Evolutionary conservation across 1,140 invertebrate species (phyloP), one percentile per base, ranked within the genome.

Genomic region (Drosophila littoralis): DNA sequence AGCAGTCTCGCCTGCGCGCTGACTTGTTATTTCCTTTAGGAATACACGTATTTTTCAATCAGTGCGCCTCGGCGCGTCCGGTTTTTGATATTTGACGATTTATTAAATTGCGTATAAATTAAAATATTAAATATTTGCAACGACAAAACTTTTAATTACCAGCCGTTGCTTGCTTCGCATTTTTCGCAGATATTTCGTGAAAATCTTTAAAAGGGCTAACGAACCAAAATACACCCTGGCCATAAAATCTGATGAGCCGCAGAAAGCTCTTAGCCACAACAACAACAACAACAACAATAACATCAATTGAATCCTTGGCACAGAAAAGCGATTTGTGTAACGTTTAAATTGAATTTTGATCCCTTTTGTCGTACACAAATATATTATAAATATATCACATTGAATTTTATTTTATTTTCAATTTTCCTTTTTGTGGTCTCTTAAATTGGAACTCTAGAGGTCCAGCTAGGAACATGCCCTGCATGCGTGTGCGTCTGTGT

Each of bases 21-120:
- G n/a, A 33, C 28, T 51, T 51, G n/a, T 51, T n/a, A 13, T 13
- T 51, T 51, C 32, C 15, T 8, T 32, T n/a, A 13, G 7, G 13
- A 13, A 51, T n/a, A 35, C 32, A 13, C 50, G 50, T 35, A 51
- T 59, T 76, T 67, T 51, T 72, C 83, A 86, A 88, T 88, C 83
- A 88, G 58, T 88, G 84, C 81, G 60, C 42, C 65, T 46, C 40
- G 2, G 6, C 35, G 60, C 71, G 63, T 73, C 33, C 57, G 38
- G 61, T 67, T 67, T 72, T 72, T 67, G 79, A 64, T 66, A 69
- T 69, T 77, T 79, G 35, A 70, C 80, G 80, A 89, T 89, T 89
- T 89, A 89, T 89, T 89, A 78, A 89, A 89, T 89, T 88, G 88
- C 80, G 84, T 89, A 89, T 89, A 89, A 89, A 89, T 89, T 89